Conservation (phyloP, 2,113 vertebrate genomes). For the Hemibagrus wyckioides region DNA sequence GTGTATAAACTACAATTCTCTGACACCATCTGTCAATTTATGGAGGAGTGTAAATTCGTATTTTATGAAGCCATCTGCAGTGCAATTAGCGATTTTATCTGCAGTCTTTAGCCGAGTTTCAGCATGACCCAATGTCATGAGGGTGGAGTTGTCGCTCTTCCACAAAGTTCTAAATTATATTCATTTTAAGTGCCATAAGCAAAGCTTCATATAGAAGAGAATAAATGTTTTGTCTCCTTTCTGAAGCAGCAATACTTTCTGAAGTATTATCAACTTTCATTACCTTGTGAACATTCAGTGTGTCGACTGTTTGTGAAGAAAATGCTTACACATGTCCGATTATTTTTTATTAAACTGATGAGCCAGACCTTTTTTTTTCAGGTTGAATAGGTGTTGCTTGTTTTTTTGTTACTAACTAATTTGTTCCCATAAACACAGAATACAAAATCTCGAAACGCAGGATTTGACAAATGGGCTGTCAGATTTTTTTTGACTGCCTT, state of each 20-base stretch:
- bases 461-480: slow-evolving; percentile 30
- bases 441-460: slow-evolving; percentile 7
- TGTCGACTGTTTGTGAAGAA: slow-evolving; percentile 10
- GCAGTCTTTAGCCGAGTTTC: neutral
- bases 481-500: slow-evolving; percentile 7
- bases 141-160: neutral
- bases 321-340: slow-evolving; percentile 10
- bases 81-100: slow-evolving; percentile 29
- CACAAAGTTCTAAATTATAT: neutral
- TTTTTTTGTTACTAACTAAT: slow-evolving; percentile 24
- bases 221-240: neutral
- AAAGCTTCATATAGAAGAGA: neutral
- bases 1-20: neutral
- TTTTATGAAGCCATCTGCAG: slow-evolving; percentile 40
- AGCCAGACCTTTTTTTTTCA: slow-evolving; percentile 5
- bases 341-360: slow-evolving; percentile 29
- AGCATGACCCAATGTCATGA: neutral
- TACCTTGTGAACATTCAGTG: neutral
- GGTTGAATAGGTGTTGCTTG: neutral
- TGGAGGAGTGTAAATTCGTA: slow-evolving; percentile 37
- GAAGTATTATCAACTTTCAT: neutral
- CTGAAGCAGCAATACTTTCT: neutral
- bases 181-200: neutral
- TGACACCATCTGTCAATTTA: slow-evolving; percentile 13
- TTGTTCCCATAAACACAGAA: slow-evolving; percentile 17